Percentiles rank a stretch among this genome's conserved stretches.
phyloP scores from a whole-genome alignment of 2,797 vertebrate species.

The Amblyopsis hoosieri region DNA sequence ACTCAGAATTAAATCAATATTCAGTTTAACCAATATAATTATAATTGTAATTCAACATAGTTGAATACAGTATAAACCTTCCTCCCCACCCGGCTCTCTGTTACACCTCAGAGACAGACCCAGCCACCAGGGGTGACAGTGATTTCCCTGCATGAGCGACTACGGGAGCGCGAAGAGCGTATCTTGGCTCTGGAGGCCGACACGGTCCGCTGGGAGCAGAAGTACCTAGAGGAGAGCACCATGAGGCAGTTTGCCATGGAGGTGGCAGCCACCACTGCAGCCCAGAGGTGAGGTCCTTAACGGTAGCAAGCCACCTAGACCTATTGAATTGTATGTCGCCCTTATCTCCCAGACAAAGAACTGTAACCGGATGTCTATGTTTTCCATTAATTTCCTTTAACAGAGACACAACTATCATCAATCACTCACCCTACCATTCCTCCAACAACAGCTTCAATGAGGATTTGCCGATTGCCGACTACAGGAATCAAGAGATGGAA shows the following conservation, averaged over 20 bases:
- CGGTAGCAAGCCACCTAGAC: not conserved
- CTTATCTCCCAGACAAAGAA: not conserved
- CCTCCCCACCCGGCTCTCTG: not conserved
- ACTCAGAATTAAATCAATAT: too few species aligned
- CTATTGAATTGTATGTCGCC: not conserved
- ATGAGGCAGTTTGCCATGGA: slow-evolving; percentile 99
- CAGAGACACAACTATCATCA: slow-evolving; percentile 90
- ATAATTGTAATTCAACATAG: too few species aligned
- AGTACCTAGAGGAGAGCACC: slow-evolving; percentile 95
- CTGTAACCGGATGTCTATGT: not conserved
- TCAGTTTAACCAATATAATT: too few species aligned
- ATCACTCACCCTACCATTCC: slow-evolving; percentile 93
- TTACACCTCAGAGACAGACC: slow-evolving; percentile 67
- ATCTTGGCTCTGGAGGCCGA: slow-evolving; percentile 95
- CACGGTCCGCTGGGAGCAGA: slow-evolving; percentile 98
- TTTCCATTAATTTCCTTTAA: slow-evolving; percentile 1
- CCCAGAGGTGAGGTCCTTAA: slow-evolving; percentile 79
- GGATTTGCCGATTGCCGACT: slow-evolving; percentile 84
- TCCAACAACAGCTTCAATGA: slow-evolving; percentile 94
- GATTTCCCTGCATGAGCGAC: slow-evolving; percentile 85
- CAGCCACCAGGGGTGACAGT: slow-evolving; percentile 53
- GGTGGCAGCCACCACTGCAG: slow-evolving; percentile 92
- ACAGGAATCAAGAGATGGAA: slow-evolving; percentile 95
- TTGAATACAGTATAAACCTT: not conserved
- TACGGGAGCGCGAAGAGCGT: slow-evolving; percentile 93